phyloP scores from a whole-genome alignment of 2,888 invertebrate genomes.

The Ichneumoninae sp. region DNA sequence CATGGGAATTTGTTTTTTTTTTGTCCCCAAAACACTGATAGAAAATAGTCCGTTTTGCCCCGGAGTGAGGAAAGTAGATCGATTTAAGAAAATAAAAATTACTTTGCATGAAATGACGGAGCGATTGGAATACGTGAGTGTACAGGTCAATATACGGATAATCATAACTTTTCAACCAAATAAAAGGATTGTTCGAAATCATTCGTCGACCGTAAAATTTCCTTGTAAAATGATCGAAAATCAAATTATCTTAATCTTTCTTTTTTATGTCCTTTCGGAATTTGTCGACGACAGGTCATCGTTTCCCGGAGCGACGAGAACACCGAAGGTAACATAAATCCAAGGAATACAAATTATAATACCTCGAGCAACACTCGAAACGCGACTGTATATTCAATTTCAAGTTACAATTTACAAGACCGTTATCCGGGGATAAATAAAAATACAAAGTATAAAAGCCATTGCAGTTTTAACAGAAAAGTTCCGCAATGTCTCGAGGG shows the following conservation, averaged over 20 bases:
- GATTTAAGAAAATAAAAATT: background rate
- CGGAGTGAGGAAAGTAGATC: background rate
- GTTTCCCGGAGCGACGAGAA: background rate
- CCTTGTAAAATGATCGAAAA: background rate
- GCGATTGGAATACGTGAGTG: background rate
- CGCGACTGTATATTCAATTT: background rate
- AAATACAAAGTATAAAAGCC: background rate
- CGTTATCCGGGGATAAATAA: background rate
- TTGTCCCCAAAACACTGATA: too few relatives aligned
- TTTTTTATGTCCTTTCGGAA: background rate
- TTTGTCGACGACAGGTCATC: background rate
- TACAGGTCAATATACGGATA: background rate
- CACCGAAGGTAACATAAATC: background rate
- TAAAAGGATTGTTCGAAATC: background rate
- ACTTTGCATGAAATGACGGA: background rate
- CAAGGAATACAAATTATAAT: background rate
- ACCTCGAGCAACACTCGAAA: background rate
- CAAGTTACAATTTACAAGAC: background rate
- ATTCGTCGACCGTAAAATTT: background rate
- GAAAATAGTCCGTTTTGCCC: too few relatives aligned
- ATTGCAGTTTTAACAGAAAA: background rate
- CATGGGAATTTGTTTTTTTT: too few relatives aligned
- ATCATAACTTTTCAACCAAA: background rate
- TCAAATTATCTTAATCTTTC: background rate
- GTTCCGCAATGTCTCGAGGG: slow-evolving; percentile 1